Evolutionary conservation across 1,140 invertebrate species (phyloP).

Genomic region (Drosophila ambigua): DNA sequence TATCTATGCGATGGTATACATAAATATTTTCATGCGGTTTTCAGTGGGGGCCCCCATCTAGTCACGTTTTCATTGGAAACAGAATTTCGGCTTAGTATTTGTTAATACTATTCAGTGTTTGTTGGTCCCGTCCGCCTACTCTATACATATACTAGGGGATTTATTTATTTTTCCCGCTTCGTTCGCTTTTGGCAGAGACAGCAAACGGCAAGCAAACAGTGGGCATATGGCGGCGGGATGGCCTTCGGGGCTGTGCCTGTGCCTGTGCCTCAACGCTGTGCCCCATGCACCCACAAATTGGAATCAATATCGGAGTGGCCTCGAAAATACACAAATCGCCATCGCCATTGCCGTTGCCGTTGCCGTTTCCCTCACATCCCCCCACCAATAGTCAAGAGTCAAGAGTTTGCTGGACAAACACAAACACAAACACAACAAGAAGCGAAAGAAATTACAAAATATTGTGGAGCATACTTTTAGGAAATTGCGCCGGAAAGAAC

Average conservation of each 20-base stretch:
- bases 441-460: constrained; percentile 54
- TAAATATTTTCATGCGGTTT: constrained; percentile 8
- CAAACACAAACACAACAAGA: constrained; percentile 9
- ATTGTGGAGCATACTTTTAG: constrained; percentile 58
- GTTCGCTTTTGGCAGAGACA: constrained; percentile 33
- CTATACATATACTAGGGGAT: constrained; percentile 25
- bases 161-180: constrained; percentile 60
- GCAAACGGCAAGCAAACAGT: constrained; percentile 55
- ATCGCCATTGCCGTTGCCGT: constrained; percentile 2
- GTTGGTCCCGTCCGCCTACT: constrained; percentile 1
- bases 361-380: not conserved
- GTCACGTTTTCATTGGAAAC: constrained; percentile 59
- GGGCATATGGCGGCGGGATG: constrained; percentile 55
- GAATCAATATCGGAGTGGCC: constrained; percentile 56
- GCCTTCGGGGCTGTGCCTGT: constrained; percentile 26
- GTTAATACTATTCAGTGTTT: constrained; percentile 65
- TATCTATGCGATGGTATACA: constrained; percentile 8
- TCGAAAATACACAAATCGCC: constrained; percentile 38
- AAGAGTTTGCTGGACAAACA: constrained; percentile 17
- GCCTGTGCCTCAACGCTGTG: too few species aligned
- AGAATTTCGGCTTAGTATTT: constrained; percentile 66
- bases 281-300: constrained; percentile 5
- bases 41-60: constrained; percentile 35
- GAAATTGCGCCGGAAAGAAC: constrained; percentile 42
- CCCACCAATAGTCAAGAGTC: not conserved